Evolutionary conservation across 2,888 invertebrate species (phyloP).

Genomic region (Morpho deidamia): DNA sequence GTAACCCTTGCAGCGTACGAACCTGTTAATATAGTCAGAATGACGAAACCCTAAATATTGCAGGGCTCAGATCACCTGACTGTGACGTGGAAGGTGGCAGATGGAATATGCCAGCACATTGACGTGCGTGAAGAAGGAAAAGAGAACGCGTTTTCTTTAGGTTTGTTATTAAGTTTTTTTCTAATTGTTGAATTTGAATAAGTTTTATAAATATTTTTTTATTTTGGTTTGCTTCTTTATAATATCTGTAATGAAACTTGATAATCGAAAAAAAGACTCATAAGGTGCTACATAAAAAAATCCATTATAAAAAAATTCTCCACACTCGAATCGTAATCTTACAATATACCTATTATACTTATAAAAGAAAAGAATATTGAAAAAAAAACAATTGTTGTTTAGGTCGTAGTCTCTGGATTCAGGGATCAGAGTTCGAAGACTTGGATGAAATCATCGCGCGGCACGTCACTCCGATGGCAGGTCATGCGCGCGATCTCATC

Average conservation of each 20-base stretch:
- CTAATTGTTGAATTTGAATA: not conserved
- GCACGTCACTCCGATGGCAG: slow-evolving; percentile 97
- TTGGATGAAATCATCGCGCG: slow-evolving; percentile 99
- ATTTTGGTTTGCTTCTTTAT: no score
- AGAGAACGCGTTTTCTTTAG: slow-evolving; percentile 96
- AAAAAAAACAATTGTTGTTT: slow-evolving; percentile 1
- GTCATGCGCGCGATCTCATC: slow-evolving; percentile 92
- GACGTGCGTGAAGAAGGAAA: slow-evolving; percentile 97
- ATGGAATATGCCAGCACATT: slow-evolving; percentile 96
- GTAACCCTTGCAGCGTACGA: no score
- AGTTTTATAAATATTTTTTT: no score
- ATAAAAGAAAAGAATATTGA: not conserved
- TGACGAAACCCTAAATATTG: slow-evolving; percentile 24
- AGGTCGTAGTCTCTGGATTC: slow-evolving; percentile 88
- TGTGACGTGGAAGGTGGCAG: slow-evolving; percentile 98
- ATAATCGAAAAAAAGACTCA: no score
- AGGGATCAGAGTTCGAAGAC: slow-evolving; percentile 97
- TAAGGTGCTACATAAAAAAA: no score
- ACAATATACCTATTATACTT: no score
- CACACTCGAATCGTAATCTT: no score
- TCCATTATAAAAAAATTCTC: no score
- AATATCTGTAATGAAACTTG: no score
- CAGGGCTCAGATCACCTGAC: slow-evolving; percentile 95
- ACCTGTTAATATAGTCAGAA: no score
- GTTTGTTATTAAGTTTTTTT: slow-evolving; percentile 62